Evolutionary conservation across 2,888 invertebrate genomes (phyloP), one percentile per base, ranked within the genome.

Genomic region (Druceiella hillmani): DNA sequence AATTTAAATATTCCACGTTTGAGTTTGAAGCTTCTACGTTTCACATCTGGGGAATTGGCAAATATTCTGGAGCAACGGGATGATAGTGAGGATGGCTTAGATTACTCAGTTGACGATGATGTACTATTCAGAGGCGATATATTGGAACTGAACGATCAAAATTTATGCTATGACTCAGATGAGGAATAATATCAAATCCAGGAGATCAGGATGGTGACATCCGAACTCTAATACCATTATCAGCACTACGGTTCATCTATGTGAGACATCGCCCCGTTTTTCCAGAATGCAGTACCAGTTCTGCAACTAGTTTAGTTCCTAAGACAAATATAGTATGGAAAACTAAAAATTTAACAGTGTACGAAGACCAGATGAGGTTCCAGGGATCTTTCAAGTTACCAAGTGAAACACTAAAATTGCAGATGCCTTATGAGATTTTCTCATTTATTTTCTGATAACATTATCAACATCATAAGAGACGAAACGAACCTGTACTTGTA

Each of bases 281-380:
- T n/a, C n/a, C n/a, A n/a, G 7, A 7, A 31, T 24, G 22, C 13
- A 31, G 34, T 24, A 24, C 36, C 16, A 36, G 36, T 36, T 33
- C 36, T 10, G 13, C 35, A 28, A 35, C 32, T 27, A 37, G 13
- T 17, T 40, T 37, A 35, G 37, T 38, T 32, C 41, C 28, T 16
- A 45, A 40, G 34, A 15, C 34, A 29, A 45, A 45, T 44, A 10
- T 16, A 25, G 42, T 45, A 33, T 46, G 43, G 43, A 44, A 46
- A 43, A 45, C 35, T 17, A 44, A 45, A 44, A 40, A 36, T 25
- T 37, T 44, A 37, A n/a, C n/a, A n/a, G n/a, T n/a, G n/a, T n/a
- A n/a, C n/a, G n/a, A n/a, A 33, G 37, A 47, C 5, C 44, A 45
- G 22, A 6, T 41, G 10, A 35, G 35, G 26, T 46, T 47, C 26